Evolutionary conservation across 2,797 vertebrate genomes (phyloP).

Genomic region (Chiloscyllium punctatum): DNA sequence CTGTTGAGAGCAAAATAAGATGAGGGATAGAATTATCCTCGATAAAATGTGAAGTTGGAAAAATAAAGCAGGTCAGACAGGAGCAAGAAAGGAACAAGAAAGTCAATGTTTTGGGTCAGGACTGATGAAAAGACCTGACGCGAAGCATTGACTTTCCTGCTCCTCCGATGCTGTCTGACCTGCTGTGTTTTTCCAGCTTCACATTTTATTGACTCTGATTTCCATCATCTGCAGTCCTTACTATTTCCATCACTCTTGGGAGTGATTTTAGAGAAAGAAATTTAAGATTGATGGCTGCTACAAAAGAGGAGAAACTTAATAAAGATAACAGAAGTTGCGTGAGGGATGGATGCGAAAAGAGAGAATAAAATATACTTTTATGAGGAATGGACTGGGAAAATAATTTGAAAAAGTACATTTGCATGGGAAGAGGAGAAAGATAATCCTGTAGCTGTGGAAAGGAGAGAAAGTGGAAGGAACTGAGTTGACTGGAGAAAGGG

Average conservation of each 20-base stretch:
- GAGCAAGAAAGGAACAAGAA: no score
- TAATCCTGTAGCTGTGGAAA: background rate
- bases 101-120: no score
- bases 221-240: no score
- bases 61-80: no score
- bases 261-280: background rate
- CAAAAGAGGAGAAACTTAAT: background rate
- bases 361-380: background rate
- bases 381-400: background rate
- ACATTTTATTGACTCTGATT: no score
- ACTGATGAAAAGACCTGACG: no score
- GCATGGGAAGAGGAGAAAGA: background rate
- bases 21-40: background rate
- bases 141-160: no score
- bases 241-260: background rate
- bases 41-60: no score
- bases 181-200: no score
- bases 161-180: no score
- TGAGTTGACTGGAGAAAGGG: background rate
- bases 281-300: background rate
- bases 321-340: background rate
- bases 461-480: background rate
- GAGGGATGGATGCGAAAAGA: background rate
- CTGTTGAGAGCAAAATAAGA: background rate
- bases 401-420: background rate